phyloP scores from a whole-genome alignment of 2,888 invertebrate species.

The Venusia cambrica region DNA sequence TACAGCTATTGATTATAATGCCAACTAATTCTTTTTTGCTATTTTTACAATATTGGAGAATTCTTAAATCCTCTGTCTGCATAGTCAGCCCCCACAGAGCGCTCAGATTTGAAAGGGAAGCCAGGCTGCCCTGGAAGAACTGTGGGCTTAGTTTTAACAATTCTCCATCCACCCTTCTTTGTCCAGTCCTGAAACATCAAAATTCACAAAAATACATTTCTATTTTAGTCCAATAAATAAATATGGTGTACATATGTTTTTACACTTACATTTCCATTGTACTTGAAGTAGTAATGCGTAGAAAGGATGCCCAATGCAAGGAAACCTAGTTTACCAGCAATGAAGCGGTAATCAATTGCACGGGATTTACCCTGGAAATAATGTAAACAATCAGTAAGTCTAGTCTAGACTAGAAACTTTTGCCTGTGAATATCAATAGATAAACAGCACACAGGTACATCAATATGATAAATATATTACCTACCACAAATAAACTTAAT shows the following conservation, averaged over 20 bases:
- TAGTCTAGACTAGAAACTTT: too few species aligned
- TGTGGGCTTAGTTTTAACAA: slow-evolving; percentile 75
- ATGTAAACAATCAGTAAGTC: too few species aligned
- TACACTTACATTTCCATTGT: slow-evolving; percentile 86
- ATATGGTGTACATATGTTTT: not conserved
- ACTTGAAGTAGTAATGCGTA: slow-evolving; percentile 89
- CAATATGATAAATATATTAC: too few species aligned
- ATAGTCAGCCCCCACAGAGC: slow-evolving; percentile 83
- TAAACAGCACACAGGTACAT: too few species aligned
- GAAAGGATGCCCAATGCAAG: slow-evolving; percentile 71
- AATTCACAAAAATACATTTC: slow-evolving; percentile 1
- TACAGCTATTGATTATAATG: slow-evolving; percentile 28
- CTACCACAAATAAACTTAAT: not conserved
- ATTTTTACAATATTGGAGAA: slow-evolving; percentile 73
- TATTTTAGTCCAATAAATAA: not conserved
- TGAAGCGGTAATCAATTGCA: slow-evolving; percentile 81
- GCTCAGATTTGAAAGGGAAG: slow-evolving; percentile 83
- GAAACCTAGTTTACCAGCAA: slow-evolving; percentile 83
- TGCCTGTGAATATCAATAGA: too few species aligned
- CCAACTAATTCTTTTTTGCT: slow-evolving; percentile 4
- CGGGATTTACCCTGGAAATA: slow-evolving; percentile 81
- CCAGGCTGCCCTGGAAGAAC: slow-evolving; percentile 85
- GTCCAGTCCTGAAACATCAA: slow-evolving; percentile 85
- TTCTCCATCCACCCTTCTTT: slow-evolving; percentile 86
- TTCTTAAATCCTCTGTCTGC: slow-evolving; percentile 86